Evolutionary conservation across 2,113 vertebrate species (phyloP).

Genomic region (Silurus asotus): DNA sequence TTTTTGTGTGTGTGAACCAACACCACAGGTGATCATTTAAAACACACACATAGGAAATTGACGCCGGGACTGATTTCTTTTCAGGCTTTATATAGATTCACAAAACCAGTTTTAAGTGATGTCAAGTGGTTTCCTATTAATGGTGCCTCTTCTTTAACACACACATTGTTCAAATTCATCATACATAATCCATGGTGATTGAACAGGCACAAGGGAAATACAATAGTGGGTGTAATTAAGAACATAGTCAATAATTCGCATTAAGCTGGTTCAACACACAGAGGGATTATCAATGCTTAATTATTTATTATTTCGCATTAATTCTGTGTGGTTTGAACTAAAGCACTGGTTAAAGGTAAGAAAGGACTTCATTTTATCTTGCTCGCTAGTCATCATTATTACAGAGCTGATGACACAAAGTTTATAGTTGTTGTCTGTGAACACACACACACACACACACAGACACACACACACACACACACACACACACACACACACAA

Average conservation of each 20-base stretch:
- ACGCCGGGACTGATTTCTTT: neutral
- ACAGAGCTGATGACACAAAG: slow-evolving; percentile 34
- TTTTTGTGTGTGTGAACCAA: neutral
- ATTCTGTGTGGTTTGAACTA: neutral
- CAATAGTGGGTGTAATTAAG: neutral
- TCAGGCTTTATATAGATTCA: neutral
- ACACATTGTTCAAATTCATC: neutral
- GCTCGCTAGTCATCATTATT: neutral
- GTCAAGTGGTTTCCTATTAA: neutral
- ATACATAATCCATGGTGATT: neutral
- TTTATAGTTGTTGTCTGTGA: slow-evolving; percentile 50
- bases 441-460: slow-evolving; percentile 23
- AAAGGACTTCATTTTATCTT: neutral
- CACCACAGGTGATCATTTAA: neutral
- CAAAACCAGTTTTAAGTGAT: neutral
- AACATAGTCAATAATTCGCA: neutral
- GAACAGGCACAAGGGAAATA: neutral
- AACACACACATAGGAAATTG: neutral
- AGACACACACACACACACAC: slow-evolving; percentile 40
- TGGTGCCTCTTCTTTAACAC: neutral
- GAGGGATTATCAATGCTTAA: neutral
- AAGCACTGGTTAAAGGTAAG: neutral
- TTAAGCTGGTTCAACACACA: neutral
- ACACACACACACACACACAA: slow-evolving; percentile 39
- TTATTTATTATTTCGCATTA: too few species aligned